Conservation (phyloP, 2,797 vertebrate genomes). For the Merluccius polli region DNA sequence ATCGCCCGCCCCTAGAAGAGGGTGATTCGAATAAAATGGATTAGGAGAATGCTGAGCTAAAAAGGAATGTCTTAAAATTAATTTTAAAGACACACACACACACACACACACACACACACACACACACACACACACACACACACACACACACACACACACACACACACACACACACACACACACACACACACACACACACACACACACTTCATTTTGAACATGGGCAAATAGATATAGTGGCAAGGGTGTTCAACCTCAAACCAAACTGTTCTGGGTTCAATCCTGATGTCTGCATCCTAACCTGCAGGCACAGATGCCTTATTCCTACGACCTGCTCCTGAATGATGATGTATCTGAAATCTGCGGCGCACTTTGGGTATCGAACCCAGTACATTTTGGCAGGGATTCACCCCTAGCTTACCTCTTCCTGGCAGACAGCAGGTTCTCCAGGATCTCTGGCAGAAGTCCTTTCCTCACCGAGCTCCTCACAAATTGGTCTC, state of each 20-base stretch:
- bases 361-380: background rate
- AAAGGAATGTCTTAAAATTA: no score
- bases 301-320: background rate
- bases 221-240: no score
- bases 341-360: background rate
- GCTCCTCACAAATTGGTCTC: conserved; percentile 84
- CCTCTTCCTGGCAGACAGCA: conserved; percentile 87
- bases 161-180: background rate
- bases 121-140: no score
- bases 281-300: background rate
- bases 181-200: background rate
- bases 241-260: background rate
- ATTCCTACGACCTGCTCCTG: background rate
- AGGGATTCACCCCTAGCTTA: conserved; percentile 39
- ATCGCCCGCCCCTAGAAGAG: no score
- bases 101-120: no score
- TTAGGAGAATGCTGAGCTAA: no score
- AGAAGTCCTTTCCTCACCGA: conserved; percentile 86
- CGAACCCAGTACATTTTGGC: background rate
- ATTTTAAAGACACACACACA: no score
- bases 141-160: no score
- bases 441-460: conserved; percentile 89
- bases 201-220: no score
- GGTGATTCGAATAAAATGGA: no score
- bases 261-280: background rate